Percentiles rank a stretch among this genome's conserved stretches.
Evolutionary conservation across 2,797 vertebrate genomes (phyloP).

Genomic region (Phylloscopus collybita): DNA sequence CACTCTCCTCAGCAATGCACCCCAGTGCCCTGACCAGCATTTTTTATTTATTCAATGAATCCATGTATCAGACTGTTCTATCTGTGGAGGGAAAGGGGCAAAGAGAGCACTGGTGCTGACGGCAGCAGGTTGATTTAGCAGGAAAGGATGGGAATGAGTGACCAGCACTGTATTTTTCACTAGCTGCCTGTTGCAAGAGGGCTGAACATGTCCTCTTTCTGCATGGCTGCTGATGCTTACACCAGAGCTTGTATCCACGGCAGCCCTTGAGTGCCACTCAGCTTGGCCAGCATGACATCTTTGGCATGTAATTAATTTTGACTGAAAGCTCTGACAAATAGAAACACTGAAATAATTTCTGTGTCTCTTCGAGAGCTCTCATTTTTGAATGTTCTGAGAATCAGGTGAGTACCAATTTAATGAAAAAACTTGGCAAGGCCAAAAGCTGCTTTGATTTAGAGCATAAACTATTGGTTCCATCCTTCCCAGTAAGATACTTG

Average conservation of each 20-base stretch:
- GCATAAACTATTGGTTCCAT: neutral
- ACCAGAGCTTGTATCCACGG: neutral
- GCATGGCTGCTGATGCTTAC: neutral
- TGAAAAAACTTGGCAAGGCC: neutral
- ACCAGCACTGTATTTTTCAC: neutral
- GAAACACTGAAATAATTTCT: neutral
- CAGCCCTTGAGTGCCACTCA: neutral
- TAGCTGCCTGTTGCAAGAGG: neutral
- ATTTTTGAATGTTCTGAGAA: neutral
- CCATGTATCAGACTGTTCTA: neutral
- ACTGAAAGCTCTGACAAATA: conserved; percentile 32
- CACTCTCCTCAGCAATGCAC: neutral
- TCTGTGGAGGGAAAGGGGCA: neutral
- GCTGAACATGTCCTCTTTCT: neutral
- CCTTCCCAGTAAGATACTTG: neutral
- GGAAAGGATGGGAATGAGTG: neutral
- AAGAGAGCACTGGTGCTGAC: neutral
- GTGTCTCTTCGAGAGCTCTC: neutral
- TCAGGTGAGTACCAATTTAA: neutral
- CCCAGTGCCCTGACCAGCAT: neutral
- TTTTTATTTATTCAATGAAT: neutral
- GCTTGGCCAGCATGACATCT: neutral
- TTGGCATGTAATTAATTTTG: conserved; percentile 31
- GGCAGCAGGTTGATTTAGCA: neutral
- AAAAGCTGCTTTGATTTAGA: neutral